Base-by-base conservation (phyloP, 2,888 invertebrate genomes). In the Rhingia rostrata region DNA sequence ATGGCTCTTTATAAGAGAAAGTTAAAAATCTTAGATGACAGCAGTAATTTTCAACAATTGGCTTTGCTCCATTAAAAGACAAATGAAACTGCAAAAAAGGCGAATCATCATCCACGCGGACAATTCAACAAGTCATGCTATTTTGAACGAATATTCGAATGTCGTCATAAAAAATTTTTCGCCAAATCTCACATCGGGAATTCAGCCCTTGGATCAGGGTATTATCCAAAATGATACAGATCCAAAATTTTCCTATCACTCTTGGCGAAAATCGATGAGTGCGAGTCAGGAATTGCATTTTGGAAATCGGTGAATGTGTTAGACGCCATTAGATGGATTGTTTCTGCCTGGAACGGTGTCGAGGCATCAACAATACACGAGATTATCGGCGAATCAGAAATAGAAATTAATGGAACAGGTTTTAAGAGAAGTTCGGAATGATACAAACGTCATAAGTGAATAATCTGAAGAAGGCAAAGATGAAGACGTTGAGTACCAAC, bases 61-160 rank as follows among this genome's bases (percentile, higher is more conserved):
- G n/a, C n/a, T n/a, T n/a, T n/a, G n/a, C n/a, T n/a, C n/a, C n/a
- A n/a, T n/a, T n/a, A 54, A 54, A 37, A 14, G 37, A 7, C 35
- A 54, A 54, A 54, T 54, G 35, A 53, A 53, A 33, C 53, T 35
- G 53, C 53, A 53, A 53, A 53, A 54, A 37, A 54, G 37, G 54
- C 37, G 37, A 54, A 54, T 54, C 35, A 54, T 54, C 22, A 7
- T 37, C 14, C 54, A 37, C 9, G 12, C 37, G 58, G 54, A 54
- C 30, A 67, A 67, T 53, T 53, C 43, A 9, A 53, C 66, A 39
- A 43, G 54, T 9, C 66, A 67, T 33, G n/a, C 53, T 41, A n/a
- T 9, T 54, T 6, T 33, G 30, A 54, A 3, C 7, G 41, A 67
- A 54, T 41, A 33, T 43, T 67, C 66, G 9, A 67, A 67, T 49